Evolutionary conservation across 2,113 vertebrate species (phyloP).

Genomic region (Oncorhynchus masou): DNA sequence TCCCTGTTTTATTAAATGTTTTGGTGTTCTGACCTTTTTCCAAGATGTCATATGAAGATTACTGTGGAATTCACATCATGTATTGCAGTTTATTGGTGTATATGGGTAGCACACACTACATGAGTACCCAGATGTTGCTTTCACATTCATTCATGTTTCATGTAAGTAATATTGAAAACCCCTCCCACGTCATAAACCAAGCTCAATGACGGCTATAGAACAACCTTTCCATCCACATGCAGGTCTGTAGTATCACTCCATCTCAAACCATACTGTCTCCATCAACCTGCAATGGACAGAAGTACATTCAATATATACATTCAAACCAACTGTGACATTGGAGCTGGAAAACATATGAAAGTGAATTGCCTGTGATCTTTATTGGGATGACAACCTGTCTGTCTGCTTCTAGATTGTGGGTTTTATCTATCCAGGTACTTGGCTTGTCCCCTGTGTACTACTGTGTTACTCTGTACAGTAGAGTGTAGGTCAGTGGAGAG

Average conservation of each 20-base stretch:
- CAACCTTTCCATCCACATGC: background rate
- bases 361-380: background rate
- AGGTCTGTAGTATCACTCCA: background rate
- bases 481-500: no score
- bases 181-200: slow-evolving; percentile 2
- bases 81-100: background rate
- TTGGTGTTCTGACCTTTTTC: background rate
- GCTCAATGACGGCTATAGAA: slow-evolving; percentile 3
- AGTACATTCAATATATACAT: background rate
- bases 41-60: no score
- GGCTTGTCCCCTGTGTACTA: no score
- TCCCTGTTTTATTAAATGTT: no score
- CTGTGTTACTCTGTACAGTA: no score
- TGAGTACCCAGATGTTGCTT: background rate
- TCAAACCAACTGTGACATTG: background rate
- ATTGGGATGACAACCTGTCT: background rate
- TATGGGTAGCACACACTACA: background rate
- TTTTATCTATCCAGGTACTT: no score
- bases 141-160: slow-evolving; percentile 13
- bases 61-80: no score
- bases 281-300: background rate
- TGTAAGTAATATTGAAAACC: slow-evolving; percentile 10
- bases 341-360: background rate
- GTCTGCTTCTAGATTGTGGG: background rate
- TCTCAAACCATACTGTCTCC: background rate